A percentile compares a stretch with the other conserved stretches of the same genome.
Evolutionary conservation across 2,888 invertebrate genomes (phyloP).

Genomic region (Tipula helvola): DNA sequence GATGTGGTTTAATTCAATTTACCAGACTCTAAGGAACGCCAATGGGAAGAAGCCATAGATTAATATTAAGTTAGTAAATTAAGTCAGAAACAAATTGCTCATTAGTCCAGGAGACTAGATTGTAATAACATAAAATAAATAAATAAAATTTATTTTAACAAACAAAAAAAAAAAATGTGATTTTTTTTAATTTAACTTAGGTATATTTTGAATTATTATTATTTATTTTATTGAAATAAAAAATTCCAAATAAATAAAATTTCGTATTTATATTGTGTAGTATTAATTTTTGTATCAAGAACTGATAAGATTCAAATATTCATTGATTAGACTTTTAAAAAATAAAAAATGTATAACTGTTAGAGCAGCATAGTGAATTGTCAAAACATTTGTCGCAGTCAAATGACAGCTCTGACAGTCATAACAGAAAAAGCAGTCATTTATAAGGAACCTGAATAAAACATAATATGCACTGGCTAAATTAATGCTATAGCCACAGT

Average conservation of each 20-base stretch:
- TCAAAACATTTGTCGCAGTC: not conserved
- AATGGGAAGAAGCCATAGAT: no score
- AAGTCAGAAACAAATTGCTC: no score
- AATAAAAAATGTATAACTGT: no score
- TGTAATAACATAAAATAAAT: no score
- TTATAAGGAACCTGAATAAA: not conserved
- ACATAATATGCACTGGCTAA: not conserved
- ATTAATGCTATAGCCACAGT: not conserved
- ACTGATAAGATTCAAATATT: no score
- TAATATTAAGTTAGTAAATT: no score
- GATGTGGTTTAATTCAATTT: no score
- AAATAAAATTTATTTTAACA: no score
- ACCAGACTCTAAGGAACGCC: no score
- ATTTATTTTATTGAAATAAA: not conserved
- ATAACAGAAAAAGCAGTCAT: not conserved
- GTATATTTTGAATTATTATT: not conserved
- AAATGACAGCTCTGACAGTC: not conserved
- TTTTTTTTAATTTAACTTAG: not conserved
- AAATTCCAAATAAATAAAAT: not conserved
- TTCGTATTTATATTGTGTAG: not conserved
- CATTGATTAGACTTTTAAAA: no score
- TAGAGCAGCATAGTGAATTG: not conserved
- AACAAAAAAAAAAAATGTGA: no score
- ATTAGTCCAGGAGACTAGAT: no score
- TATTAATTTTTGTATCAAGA: not conserved